phyloP scores from a whole-genome alignment of 2,888 invertebrate species.

The Cryptocephalus moraei region DNA sequence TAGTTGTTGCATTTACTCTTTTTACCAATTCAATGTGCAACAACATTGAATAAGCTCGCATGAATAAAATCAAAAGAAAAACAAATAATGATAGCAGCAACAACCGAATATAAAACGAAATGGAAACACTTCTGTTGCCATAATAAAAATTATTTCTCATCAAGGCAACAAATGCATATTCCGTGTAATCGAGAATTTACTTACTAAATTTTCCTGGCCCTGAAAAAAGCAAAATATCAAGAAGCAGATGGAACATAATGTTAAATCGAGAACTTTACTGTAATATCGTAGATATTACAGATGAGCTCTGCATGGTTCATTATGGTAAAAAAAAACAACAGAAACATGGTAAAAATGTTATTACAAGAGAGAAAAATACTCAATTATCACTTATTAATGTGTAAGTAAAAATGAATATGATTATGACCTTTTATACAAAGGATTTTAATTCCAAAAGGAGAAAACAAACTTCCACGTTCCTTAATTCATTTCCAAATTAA shows the following conservation, averaged over 20 bases:
- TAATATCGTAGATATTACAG: too few relatives aligned
- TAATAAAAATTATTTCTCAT: too few relatives aligned
- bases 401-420: conserved; percentile 1
- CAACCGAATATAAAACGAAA: background rate
- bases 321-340: conserved; percentile 5
- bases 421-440: conserved; percentile 24
- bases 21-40: too few relatives aligned
- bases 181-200: conserved; percentile 30
- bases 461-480: too few relatives aligned
- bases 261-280: conserved; percentile 11
- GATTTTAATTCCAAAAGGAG: too few relatives aligned
- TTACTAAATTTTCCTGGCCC: conserved; percentile 58
- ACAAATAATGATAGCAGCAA: conserved; percentile 1
- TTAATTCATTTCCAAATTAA: too few relatives aligned
- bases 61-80: conserved; percentile 1
- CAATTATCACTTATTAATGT: too few relatives aligned
- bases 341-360: conserved; percentile 7
- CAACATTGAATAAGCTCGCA: too few relatives aligned
- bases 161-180: too few relatives aligned
- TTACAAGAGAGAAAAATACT: conserved; percentile 6
- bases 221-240: conserved; percentile 43
- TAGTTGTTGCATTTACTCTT: too few relatives aligned
- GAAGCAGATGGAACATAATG: conserved; percentile 30
- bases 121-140: too few relatives aligned
- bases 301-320: too few relatives aligned